Evolutionary conservation across 2,113 vertebrate species (phyloP), one percentile per base, ranked within the genome.

Genomic region (Lepus europaeus): DNA sequence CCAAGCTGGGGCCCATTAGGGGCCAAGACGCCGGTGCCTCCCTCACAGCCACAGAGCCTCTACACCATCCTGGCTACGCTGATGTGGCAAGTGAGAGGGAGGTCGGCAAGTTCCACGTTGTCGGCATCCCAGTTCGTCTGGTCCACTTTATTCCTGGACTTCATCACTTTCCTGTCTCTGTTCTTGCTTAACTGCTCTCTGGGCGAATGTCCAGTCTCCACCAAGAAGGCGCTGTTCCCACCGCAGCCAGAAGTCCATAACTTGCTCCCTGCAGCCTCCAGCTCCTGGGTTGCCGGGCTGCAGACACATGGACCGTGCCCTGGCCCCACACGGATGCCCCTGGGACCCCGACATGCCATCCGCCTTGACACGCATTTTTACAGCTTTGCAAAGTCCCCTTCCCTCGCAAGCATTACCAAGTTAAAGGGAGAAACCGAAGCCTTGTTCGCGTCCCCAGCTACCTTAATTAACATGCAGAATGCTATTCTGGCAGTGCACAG

Each of bases 391-490:
- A 83, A 7, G 59, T n/a, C 45, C 81, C 70, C 33, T 56, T 89
- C 79, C 92, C 69, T 83, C 72, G 88, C 73, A 92, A 76, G 74
- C 85, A 69, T 93, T 85, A 77, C 22, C 63, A 94, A 96, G 95
- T 94, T 87, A 93, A 72, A 85, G 76, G 84, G 87, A 95, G 87
- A 93, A 27, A 87, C 78, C 83, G 70, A 80, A 83, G 77, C 86
- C 88, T 95, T 90, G 93, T 20, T 78, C 90, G 84, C 91, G 51
- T 78, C 80, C 82, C 79, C 95, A 92, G 96, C 93, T 92, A 14
- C 94, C 86, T 82, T 95, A 82, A 95, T 97, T 96, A 97, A 81
- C 96, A 97, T 96, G 97, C 97, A 94, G 96, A 95, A 78, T 23
- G 94, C 95, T 87, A 89, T 96, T 27, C 96, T 96, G 97, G 96